Conservation (phyloP, 2,888 invertebrate genomes). For the Onchidella celtica region DNA sequence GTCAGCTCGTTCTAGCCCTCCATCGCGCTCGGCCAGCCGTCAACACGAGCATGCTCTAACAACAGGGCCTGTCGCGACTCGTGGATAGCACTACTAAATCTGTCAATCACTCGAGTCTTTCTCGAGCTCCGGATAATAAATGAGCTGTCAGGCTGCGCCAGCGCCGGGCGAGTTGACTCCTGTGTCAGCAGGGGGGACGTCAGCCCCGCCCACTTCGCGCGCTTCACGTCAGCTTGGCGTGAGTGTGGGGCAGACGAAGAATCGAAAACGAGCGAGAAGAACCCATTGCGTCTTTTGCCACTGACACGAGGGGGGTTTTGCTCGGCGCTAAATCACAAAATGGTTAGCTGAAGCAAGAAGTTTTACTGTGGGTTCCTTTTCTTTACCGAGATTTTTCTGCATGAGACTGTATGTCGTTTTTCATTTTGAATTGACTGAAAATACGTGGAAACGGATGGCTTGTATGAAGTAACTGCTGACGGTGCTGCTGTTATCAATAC, state of each 20-base stretch:
- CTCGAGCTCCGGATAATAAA: slow-evolving; percentile 69
- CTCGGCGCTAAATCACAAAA: slow-evolving; percentile 37
- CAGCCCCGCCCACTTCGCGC: slow-evolving; percentile 53
- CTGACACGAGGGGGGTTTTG: slow-evolving; percentile 3
- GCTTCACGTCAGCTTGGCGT: slow-evolving; percentile 49
- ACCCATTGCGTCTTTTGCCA: slow-evolving; percentile 5
- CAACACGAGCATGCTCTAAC: slow-evolving; percentile 74
- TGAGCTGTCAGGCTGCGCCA: slow-evolving; percentile 71
- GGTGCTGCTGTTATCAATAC: no score
- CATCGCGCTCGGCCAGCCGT: slow-evolving; percentile 62
- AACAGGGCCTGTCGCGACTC: slow-evolving; percentile 72
- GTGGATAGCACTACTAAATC: slow-evolving; percentile 72
- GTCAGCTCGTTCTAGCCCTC: slow-evolving; percentile 75
- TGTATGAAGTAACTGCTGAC: no score
- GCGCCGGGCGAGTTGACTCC: slow-evolving; percentile 59
- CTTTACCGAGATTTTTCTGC: no score
- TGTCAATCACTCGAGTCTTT: slow-evolving; percentile 72
- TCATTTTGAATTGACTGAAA: neutral
- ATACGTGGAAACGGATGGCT: no score
- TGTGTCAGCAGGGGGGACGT: slow-evolving; percentile 55
- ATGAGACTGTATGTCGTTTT: no score
- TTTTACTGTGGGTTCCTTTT: no score
- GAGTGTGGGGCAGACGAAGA: slow-evolving; percentile 8
- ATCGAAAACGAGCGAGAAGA: slow-evolving; percentile 33
- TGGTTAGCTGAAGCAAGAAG: no score